A percentile compares a stretch with the other conserved stretches of the same genome.
These are phyloP conservation scores for Anas bahamensis DNA, from an alignment of 2,797 vertebrate genomes.

Conservation along the genomic window DNA sequence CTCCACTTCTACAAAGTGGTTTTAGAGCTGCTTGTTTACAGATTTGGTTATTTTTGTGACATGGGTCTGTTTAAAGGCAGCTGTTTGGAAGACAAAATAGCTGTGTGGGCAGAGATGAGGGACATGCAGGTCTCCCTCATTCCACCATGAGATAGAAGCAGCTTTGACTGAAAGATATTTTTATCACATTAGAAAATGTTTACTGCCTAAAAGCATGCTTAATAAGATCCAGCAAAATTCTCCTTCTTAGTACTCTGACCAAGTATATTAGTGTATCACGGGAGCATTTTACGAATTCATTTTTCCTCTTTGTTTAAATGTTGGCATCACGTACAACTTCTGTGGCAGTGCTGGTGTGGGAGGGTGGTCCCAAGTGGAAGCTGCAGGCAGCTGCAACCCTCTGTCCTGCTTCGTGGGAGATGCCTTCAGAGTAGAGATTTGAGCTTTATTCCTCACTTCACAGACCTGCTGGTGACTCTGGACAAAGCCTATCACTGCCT, in stretches of 20 bases:
- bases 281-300: neutral
- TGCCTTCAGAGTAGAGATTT: neutral
- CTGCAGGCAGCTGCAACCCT: neutral
- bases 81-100: neutral
- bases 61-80: neutral
- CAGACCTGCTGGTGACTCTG: neutral
- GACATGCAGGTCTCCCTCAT: neutral
- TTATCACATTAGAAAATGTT: neutral
- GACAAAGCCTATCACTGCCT: neutral
- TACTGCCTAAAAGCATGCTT: neutral
- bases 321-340: too few species aligned
- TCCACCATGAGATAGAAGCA: neutral
- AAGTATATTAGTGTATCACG: neutral
- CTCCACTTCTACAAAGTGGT: neutral
- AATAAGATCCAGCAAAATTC: neutral
- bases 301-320: neutral
- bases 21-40: neutral
- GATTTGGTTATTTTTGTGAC: neutral
- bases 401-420: rapidly evolving
- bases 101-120: neutral
- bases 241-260: neutral
- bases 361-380: neutral
- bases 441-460: neutral
- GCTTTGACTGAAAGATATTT: neutral
- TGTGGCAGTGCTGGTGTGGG: neutral